Percentiles rank a stretch among this genome's conserved stretches.
Evolutionary conservation across 2,113 vertebrate genomes (phyloP).

Genomic region (Suricata suricatta): DNA sequence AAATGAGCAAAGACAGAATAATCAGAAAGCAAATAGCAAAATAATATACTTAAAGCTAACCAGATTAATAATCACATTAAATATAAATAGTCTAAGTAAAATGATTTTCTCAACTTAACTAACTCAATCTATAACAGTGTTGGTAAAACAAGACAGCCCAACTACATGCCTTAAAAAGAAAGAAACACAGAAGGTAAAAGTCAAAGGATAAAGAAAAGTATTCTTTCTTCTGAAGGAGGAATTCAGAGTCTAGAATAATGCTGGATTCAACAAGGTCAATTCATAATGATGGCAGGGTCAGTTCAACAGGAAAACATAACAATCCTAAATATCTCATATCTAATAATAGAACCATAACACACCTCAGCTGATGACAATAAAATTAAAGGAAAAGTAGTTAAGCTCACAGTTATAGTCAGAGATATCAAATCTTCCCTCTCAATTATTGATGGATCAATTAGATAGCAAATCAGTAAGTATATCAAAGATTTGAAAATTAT

Average conservation of each 20-base stretch:
- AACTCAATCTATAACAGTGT: not conserved
- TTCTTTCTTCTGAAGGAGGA: not conserved
- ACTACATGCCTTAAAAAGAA: not conserved
- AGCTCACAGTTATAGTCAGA: not conserved
- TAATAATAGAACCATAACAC: not conserved
- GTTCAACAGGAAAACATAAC: not conserved
- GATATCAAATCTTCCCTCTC: not conserved
- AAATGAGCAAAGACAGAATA: not conserved
- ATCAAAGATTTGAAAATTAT: not conserved
- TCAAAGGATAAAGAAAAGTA: not conserved
- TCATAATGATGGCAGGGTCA: not conserved
- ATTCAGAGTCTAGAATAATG: not conserved
- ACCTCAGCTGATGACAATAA: not conserved
- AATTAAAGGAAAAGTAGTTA: not conserved
- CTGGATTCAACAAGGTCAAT: not conserved
- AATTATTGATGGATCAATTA: not conserved
- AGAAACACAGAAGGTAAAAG: not conserved
- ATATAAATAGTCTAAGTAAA: not conserved
- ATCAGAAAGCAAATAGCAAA: not conserved
- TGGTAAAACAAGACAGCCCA: not conserved
- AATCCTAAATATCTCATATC: not conserved
- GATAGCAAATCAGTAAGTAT: not conserved
- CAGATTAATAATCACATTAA: not conserved
- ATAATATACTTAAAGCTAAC: not conserved
- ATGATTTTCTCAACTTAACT: not conserved